A percentile compares a stretch with the other conserved stretches of the same genome.
phyloP scores from a whole-genome alignment of 2,797 vertebrate species.

The Acropternis orthonyx region DNA sequence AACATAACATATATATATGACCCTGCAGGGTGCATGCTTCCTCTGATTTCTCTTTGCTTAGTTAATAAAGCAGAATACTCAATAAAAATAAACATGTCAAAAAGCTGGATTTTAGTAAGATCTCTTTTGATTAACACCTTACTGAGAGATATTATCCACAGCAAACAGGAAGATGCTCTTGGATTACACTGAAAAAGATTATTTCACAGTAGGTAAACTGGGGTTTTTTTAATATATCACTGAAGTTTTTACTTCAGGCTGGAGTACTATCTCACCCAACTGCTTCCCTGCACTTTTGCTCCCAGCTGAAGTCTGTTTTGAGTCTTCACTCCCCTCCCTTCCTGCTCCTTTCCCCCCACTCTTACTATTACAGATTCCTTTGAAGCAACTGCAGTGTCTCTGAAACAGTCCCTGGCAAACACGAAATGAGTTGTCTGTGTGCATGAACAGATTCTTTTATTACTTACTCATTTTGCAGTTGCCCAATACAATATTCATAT shows the following conservation, averaged over 20 bases:
- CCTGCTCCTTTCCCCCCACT: neutral
- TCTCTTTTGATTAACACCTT: conserved; percentile 6
- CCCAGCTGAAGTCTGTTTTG: neutral
- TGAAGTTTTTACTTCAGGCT: neutral
- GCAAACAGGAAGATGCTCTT: conserved; percentile 28
- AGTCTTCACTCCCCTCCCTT: neutral
- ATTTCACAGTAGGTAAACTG: conserved; percentile 27
- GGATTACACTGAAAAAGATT: neutral
- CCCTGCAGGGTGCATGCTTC: neutral
- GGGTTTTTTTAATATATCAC: neutral
- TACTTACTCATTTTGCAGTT: neutral
- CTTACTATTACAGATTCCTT: neutral
- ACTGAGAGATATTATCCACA: conserved; percentile 21
- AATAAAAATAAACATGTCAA: neutral
- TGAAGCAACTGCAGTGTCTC: neutral
- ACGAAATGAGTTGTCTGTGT: neutral
- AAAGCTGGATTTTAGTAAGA: conserved; percentile 27
- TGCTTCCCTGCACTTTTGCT: neutral
- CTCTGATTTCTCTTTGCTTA: conserved; percentile 26
- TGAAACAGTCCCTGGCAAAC: neutral
- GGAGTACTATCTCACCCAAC: neutral
- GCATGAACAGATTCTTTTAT: neutral
- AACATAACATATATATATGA: conserved; percentile 25
- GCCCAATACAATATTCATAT: neutral
- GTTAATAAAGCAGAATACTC: conserved; percentile 22